phyloP scores from a whole-genome alignment of 2,888 invertebrate species.

The Sipha maydis region DNA sequence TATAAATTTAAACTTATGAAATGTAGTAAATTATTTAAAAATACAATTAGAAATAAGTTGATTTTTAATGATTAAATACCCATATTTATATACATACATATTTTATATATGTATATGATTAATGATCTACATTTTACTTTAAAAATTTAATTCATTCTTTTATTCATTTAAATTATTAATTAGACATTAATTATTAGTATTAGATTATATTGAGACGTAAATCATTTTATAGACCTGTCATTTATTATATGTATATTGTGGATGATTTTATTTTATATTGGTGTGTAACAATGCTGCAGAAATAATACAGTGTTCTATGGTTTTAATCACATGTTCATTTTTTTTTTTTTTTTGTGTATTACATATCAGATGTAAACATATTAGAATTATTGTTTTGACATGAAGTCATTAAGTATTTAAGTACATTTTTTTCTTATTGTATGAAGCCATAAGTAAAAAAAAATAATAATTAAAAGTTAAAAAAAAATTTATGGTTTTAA shows the following conservation, averaged over 20 bases:
- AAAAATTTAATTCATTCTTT: not conserved
- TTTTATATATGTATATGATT: not conserved
- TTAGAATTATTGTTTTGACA: not conserved
- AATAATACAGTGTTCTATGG: slow-evolving; percentile 45
- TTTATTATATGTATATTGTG: slow-evolving; percentile 34
- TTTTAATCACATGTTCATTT: slow-evolving; percentile 13
- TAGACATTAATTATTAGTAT: slow-evolving; percentile 22
- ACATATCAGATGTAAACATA: not conserved
- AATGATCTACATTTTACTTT: not conserved
- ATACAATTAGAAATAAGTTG: slow-evolving; percentile 39
- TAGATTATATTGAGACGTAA: slow-evolving; percentile 23
- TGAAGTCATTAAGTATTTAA: not conserved
- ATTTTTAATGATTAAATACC: slow-evolving; percentile 27
- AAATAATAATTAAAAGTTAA: no score
- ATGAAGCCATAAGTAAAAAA: not conserved
- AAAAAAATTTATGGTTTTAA: no score
- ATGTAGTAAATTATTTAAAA: slow-evolving; percentile 15
- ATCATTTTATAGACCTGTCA: slow-evolving; percentile 45
- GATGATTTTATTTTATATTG: slow-evolving; percentile 49
- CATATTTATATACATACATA: not conserved
- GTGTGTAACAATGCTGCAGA: slow-evolving; percentile 26
- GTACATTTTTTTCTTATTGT: not conserved
- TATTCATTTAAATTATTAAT: slow-evolving; percentile 17
- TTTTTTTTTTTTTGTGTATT: not conserved
- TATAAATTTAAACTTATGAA: slow-evolving; percentile 14